These are phyloP conservation scores for Platyrinchus mystaceus DNA, from an alignment of 2,797 vertebrate genomes.

Conservation along the genomic window DNA sequence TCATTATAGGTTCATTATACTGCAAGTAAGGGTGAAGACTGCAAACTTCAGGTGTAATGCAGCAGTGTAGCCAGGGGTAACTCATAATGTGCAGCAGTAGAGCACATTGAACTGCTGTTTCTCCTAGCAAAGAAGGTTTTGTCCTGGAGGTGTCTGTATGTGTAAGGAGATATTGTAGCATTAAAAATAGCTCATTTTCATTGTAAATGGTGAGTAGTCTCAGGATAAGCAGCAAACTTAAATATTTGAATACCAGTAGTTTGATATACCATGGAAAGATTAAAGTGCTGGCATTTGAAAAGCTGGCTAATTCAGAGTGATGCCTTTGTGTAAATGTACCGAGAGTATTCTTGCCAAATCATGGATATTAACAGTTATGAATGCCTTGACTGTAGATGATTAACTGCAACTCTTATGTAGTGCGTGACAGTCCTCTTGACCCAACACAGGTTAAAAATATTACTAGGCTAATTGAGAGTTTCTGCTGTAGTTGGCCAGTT, in stretches of 20 bases:
- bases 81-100: neutral
- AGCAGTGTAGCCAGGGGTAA: neutral
- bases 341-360: neutral
- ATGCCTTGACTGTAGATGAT: neutral
- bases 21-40: neutral
- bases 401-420: rapidly evolving
- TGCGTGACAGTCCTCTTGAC: neutral
- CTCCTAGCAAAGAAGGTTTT: neutral
- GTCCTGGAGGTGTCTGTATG: neutral
- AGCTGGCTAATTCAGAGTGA: neutral
- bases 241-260: neutral
- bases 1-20: neutral
- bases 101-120: neutral
- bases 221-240: neutral
- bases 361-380: neutral
- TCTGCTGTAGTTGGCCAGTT: neutral
- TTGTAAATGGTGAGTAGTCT: neutral
- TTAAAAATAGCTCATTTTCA: neutral
- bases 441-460: neutral
- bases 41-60: neutral
- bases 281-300: neutral
- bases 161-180: neutral
- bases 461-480: neutral
- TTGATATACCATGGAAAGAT: neutral
- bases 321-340: neutral